Evolutionary conservation across 2,113 vertebrate genomes (phyloP).

Genomic region (Rhinolophus ferrumequinum): DNA sequence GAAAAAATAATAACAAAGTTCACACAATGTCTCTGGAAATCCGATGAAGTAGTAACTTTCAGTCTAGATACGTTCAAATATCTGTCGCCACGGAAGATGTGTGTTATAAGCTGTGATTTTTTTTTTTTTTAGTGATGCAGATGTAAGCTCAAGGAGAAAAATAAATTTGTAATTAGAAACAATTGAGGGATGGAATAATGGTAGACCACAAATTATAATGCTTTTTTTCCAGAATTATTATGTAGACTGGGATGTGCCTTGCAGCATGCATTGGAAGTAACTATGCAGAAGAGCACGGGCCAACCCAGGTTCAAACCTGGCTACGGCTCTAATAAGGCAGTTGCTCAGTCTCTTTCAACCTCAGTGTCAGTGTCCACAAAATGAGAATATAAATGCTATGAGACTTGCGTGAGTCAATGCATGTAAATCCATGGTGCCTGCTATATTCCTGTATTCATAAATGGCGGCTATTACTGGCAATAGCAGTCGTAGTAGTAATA

Average conservation of each 20-base stretch:
- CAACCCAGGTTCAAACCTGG: too few relatives aligned
- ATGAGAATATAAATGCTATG: background rate
- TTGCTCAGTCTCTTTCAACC: background rate
- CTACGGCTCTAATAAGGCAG: too few relatives aligned
- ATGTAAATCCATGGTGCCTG: background rate
- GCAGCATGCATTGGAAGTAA: background rate
- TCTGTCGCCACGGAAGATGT: background rate
- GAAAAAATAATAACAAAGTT: background rate
- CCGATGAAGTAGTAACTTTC: background rate
- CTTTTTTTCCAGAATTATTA: background rate
- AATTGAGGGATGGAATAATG: background rate
- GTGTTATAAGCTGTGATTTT: background rate
- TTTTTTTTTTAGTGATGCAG: background rate
- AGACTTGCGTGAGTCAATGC: background rate
- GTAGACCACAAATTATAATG: background rate
- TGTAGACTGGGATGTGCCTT: background rate
- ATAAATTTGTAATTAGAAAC: background rate
- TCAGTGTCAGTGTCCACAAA: background rate
- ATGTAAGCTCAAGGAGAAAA: background rate
- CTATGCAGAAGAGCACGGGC: rapidly evolving
- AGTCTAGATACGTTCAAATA: background rate
- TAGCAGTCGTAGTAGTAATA: too few relatives aligned
- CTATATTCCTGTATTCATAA: background rate
- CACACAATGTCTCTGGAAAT: background rate
- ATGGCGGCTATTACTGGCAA: background rate